These are phyloP conservation scores for Rhorus exstirpatorius DNA, from an alignment of 2,888 invertebrate genomes.

Conservation along the genomic window DNA sequence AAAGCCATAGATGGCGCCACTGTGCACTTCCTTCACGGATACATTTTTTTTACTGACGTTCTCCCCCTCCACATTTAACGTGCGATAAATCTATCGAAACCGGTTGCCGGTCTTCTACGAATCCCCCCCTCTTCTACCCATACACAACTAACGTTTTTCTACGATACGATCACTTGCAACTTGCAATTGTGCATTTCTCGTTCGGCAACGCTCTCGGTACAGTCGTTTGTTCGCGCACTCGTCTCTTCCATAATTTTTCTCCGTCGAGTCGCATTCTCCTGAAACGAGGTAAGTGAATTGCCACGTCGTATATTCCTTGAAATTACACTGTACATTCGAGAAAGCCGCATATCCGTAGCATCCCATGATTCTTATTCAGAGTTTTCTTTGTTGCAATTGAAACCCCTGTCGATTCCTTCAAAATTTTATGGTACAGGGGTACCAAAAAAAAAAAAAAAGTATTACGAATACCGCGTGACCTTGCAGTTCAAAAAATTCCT, in stretches of 20 bases:
- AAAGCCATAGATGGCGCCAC: too few species aligned
- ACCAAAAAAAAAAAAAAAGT: background rate
- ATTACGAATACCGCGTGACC: background rate
- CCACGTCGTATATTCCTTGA: background rate
- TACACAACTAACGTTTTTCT: background rate
- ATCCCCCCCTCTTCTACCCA: constrained; percentile 21
- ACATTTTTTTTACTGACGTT: too few species aligned
- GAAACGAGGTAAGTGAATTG: constrained; percentile 52
- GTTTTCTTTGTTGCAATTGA: constrained; percentile 19
- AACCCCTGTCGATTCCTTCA: background rate
- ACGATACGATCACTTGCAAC: constrained; percentile 40
- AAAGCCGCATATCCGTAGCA: background rate
- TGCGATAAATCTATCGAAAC: constrained; percentile 43
- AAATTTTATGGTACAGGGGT: background rate
- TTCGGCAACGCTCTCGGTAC: constrained; percentile 24
- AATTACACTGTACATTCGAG: background rate
- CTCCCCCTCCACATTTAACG: constrained; percentile 6
- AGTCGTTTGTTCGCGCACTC: constrained; percentile 7
- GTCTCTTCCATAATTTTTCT: constrained; percentile 3
- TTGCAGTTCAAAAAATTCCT: background rate
- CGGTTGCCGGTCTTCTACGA: constrained; percentile 60
- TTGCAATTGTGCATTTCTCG: too few species aligned
- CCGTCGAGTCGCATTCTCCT: background rate
- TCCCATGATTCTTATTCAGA: background rate
- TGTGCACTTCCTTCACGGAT: too few species aligned